Evolutionary conservation across 2,888 invertebrate genomes (phyloP).

Genomic region (Callyntrura guangdongensis): DNA sequence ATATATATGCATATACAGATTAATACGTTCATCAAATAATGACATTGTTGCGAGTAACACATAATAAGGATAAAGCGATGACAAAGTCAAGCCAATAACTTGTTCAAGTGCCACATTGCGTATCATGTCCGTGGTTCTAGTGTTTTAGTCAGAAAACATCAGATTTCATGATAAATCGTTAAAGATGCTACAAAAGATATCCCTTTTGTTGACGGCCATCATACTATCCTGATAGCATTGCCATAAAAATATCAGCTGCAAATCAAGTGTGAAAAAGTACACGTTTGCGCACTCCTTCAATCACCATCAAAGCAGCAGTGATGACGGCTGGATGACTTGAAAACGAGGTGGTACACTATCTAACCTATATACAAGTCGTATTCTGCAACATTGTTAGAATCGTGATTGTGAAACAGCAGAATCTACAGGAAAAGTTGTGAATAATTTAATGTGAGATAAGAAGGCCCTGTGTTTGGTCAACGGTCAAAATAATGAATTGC

Average conservation of each 20-base stretch:
- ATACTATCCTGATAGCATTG: conserved; percentile 10
- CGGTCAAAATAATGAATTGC: conserved; percentile 36
- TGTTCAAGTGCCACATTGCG: background rate
- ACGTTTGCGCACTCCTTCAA: background rate
- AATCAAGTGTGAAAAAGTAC: conserved; percentile 33
- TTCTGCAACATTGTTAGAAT: conserved; percentile 3
- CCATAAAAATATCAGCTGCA: conserved; percentile 9
- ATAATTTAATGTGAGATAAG: conserved; percentile 30
- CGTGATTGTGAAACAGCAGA: background rate
- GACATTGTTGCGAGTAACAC: conserved; percentile 26
- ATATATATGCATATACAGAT: no score
- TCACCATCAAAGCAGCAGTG: background rate
- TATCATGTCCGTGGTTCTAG: background rate
- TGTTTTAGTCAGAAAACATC: background rate
- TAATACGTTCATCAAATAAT: background rate
- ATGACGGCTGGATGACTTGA: no score
- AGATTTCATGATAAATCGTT: conserved; percentile 22
- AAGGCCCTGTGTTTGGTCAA: background rate
- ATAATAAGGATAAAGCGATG: background rate
- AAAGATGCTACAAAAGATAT: background rate
- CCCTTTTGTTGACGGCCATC: conserved; percentile 28
- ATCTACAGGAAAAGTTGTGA: conserved; percentile 17
- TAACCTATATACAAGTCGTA: background rate
- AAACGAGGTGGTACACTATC: no score
- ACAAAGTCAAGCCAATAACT: background rate